Evolutionary conservation across 2,888 invertebrate genomes (phyloP).

Genomic region (Palloptera scutellata): DNA sequence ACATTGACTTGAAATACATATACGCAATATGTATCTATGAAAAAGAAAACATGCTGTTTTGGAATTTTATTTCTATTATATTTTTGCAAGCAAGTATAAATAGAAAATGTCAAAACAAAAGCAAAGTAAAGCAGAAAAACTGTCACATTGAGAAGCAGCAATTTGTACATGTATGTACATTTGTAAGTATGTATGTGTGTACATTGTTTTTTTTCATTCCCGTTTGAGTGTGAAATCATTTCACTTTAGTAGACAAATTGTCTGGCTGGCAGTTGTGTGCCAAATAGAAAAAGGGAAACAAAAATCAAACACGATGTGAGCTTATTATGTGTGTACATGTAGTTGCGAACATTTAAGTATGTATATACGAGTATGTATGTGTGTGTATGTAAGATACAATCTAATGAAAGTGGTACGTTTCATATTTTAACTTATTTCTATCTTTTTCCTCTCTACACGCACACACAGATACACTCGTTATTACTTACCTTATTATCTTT

Average conservation of each 20-base stretch:
- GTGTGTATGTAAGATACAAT: conserved; percentile 24
- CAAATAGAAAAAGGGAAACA: background rate
- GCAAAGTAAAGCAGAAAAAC: conserved; percentile 15
- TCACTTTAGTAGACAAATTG: conserved; percentile 35
- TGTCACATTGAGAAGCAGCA: conserved; percentile 13
- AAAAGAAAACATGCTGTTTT: background rate
- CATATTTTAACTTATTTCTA: conserved; percentile 11
- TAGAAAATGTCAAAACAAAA: background rate
- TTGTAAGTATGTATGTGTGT: background rate
- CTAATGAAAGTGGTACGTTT: conserved; percentile 31
- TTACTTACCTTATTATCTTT: background rate
- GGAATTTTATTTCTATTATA: no score
- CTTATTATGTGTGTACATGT: background rate
- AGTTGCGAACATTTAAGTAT: background rate
- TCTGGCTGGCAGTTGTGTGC: conserved; percentile 24
- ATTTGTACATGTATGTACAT: background rate
- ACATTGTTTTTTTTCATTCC: background rate
- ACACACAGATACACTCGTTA: no score
- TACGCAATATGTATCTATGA: background rate
- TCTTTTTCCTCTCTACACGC: background rate
- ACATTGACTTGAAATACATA: no score
- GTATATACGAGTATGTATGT: background rate
- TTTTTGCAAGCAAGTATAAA: background rate
- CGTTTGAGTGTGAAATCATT: conserved; percentile 28
- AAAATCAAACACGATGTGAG: background rate